Conservation (phyloP, 2,888 invertebrate species). For the Andrena trimmerana region DNA sequence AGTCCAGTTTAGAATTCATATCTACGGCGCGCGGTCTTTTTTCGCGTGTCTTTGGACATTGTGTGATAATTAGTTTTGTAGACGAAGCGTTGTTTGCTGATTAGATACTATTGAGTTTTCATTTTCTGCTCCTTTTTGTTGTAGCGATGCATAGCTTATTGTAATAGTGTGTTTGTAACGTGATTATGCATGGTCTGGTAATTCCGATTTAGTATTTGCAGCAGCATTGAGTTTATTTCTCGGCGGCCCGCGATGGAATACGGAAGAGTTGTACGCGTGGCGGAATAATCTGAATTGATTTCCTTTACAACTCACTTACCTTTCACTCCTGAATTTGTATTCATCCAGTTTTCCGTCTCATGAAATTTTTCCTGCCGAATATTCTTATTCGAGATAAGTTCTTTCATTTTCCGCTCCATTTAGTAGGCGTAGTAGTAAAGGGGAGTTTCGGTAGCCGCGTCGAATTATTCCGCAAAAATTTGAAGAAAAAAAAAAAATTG, state of each 20-base stretch:
- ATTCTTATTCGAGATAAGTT: background rate
- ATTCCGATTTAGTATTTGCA: background rate
- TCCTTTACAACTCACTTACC: background rate
- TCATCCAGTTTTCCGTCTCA: background rate
- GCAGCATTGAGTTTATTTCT: constrained; percentile 5
- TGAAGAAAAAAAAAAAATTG: too few relatives aligned
- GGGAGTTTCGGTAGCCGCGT: too few relatives aligned
- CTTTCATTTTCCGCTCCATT: background rate
- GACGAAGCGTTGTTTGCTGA: background rate
- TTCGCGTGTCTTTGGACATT: background rate
- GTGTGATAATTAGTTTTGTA: background rate
- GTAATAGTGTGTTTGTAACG: background rate
- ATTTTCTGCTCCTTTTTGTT: background rate
- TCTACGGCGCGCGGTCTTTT: background rate
- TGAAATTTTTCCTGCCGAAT: background rate
- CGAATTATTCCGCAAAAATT: too few relatives aligned
- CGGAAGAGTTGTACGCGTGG: background rate
- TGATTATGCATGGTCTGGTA: constrained; percentile 27
- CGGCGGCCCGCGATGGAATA: background rate
- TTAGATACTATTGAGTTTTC: background rate
- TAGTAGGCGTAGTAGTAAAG: background rate
- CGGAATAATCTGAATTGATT: background rate
- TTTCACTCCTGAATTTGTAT: background rate
- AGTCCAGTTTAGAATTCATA: background rate
- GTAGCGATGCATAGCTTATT: background rate